These are phyloP conservation scores for Epizoanthus ramosus DNA, from an alignment of 92 coral and sea anemone genomes.

Conservation along the genomic window DNA sequence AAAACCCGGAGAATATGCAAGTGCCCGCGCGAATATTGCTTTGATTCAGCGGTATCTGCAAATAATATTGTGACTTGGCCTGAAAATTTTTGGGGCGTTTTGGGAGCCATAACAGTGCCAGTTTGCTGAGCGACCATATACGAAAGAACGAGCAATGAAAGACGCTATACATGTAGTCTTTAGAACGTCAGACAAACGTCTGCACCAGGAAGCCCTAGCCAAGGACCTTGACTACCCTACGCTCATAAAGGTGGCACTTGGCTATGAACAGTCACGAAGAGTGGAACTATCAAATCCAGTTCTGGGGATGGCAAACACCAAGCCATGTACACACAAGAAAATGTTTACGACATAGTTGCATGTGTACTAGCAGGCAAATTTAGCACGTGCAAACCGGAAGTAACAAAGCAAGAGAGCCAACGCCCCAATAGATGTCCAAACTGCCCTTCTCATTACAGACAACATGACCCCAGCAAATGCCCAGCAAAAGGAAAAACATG, in stretches of 20 bases:
- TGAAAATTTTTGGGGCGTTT: too few relatives aligned
- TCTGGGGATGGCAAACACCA: background rate
- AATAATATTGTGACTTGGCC: too few relatives aligned
- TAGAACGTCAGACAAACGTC: conserved; percentile 29
- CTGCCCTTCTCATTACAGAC: too few relatives aligned
- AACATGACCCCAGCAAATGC: too few relatives aligned
- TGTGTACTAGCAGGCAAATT: conserved; percentile 20
- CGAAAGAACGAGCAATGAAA: conserved; percentile 24
- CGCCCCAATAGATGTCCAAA: too few relatives aligned
- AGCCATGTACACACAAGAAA: conserved; percentile 17
- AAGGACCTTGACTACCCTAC: background rate
- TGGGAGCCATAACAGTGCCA: too few relatives aligned
- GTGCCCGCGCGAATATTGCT: too few relatives aligned
- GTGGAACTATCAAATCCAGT: conserved; percentile 3
- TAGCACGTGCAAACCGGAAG: background rate
- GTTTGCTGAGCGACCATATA: conserved; percentile 19
- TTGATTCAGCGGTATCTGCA: too few relatives aligned
- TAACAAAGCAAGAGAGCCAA: too few relatives aligned
- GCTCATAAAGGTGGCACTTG: conserved; percentile 11
- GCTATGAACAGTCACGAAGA: conserved; percentile 29
- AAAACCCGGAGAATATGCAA: too few relatives aligned
- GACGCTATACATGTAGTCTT: conserved; percentile 6
- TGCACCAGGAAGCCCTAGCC: conserved; percentile 35
- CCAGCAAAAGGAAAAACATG: too few relatives aligned
- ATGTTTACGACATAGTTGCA: conserved; percentile 30